A percentile compares a stretch with the other conserved stretches of the same genome.
phyloP scores from a whole-genome alignment of 2,113 vertebrate genomes.

The Apodemus speciosus region DNA sequence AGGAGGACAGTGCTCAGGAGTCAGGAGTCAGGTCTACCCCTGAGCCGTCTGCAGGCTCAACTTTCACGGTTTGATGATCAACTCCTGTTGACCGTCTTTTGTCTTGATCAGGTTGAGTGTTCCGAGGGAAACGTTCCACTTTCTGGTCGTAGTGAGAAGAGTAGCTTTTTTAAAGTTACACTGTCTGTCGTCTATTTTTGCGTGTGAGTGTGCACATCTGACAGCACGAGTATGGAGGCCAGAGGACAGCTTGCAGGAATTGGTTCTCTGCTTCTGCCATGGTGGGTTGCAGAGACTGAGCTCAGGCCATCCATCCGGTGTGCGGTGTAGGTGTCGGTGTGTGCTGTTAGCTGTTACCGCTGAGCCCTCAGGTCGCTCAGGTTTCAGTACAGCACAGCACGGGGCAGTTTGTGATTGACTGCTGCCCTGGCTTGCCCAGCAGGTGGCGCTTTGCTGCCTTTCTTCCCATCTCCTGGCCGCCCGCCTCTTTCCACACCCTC shows the following conservation, averaged over 20 bases:
- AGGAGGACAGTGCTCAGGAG: no score
- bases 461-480: neutral
- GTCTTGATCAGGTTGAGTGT: slow-evolving; percentile 6
- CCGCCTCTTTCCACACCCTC: neutral
- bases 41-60: neutral
- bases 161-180: neutral
- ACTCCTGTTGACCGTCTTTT: neutral
- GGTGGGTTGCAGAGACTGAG: neutral
- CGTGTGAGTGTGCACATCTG: no score
- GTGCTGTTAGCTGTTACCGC: no score
- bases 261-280: no score
- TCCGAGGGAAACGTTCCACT: neutral
- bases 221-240: neutral
- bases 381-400: neutral
- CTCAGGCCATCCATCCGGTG: no score
- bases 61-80: slow-evolving; percentile 31
- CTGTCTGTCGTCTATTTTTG: neutral
- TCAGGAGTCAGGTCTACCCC: neutral
- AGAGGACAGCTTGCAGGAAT: neutral
- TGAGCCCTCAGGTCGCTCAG: neutral
- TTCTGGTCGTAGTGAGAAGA: neutral
- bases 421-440: neutral
- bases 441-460: neutral
- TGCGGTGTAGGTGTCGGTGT: no score
- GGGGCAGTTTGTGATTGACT: no score